phyloP scores from a whole-genome alignment of 2,797 vertebrate genomes.

The Malurus splendens region DNA sequence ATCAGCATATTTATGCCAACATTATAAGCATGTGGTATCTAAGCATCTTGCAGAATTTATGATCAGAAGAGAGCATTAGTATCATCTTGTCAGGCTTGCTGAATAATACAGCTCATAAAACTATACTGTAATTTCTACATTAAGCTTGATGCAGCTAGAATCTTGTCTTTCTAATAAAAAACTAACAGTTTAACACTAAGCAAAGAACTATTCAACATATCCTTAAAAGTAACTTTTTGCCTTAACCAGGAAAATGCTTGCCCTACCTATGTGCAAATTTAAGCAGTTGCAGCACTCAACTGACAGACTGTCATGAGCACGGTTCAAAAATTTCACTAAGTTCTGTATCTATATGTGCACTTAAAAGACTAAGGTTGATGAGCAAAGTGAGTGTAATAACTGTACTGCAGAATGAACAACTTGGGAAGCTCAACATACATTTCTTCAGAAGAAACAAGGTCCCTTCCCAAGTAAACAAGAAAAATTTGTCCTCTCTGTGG shows the following conservation, averaged over 20 bases:
- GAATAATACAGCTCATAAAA: conserved; percentile 15
- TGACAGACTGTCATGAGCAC: neutral
- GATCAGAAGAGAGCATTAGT: neutral
- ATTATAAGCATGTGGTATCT: neutral
- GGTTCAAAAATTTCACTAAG: neutral
- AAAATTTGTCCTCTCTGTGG: neutral
- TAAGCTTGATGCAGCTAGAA: neutral
- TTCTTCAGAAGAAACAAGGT: neutral
- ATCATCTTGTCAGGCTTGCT: neutral
- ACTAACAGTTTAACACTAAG: neutral
- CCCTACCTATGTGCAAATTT: neutral
- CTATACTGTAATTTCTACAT: neutral
- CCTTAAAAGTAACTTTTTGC: neutral
- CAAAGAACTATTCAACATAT: neutral
- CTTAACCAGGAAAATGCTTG: neutral
- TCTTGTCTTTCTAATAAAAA: neutral
- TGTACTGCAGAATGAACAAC: neutral
- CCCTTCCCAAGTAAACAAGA: neutral
- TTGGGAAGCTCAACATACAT: neutral
- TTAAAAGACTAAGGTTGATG: neutral
- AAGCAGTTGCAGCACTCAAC: neutral
- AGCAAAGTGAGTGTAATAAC: neutral
- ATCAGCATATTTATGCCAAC: conserved; percentile 15
- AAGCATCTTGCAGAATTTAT: conserved; percentile 19
- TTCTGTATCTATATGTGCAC: neutral